phyloP scores from a whole-genome alignment of 2,888 invertebrate species.

The Melipona beecheii region DNA sequence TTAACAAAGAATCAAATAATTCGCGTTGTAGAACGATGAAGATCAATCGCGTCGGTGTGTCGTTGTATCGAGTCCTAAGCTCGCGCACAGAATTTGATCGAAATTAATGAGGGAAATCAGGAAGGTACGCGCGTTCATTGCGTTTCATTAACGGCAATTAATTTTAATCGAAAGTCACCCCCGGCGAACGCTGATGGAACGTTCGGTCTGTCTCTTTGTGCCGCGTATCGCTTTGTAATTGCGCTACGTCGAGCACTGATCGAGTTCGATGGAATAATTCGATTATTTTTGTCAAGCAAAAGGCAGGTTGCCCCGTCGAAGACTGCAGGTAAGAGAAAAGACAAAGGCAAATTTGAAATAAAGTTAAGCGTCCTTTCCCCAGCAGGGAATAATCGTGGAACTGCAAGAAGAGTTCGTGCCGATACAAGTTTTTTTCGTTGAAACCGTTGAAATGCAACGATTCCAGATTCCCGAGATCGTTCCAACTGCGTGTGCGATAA shows the following conservation, averaged over 20 bases:
- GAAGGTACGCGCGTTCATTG: conserved; percentile 17
- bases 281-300: conserved; percentile 7
- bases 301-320: neutral
- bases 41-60: neutral
- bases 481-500: too few relatives aligned
- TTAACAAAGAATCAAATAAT: neutral
- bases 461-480: too few relatives aligned
- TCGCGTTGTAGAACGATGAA: neutral
- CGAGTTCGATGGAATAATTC: conserved; percentile 7
- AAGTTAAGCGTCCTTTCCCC: neutral
- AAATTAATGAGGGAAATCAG: conserved; percentile 8
- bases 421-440: neutral
- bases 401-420: neutral
- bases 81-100: neutral
- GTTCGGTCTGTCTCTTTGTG: conserved; percentile 5
- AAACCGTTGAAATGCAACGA: neutral
- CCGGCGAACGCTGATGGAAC: conserved; percentile 14
- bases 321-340: neutral
- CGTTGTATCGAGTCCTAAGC: neutral
- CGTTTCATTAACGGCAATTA: conserved; percentile 35
- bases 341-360: neutral
- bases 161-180: conserved; percentile 19
- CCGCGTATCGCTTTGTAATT: neutral
- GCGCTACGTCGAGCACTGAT: neutral
- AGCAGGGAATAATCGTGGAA: neutral